Conservation (phyloP, 2,797 vertebrate species). For the Natrix natrix region DNA sequence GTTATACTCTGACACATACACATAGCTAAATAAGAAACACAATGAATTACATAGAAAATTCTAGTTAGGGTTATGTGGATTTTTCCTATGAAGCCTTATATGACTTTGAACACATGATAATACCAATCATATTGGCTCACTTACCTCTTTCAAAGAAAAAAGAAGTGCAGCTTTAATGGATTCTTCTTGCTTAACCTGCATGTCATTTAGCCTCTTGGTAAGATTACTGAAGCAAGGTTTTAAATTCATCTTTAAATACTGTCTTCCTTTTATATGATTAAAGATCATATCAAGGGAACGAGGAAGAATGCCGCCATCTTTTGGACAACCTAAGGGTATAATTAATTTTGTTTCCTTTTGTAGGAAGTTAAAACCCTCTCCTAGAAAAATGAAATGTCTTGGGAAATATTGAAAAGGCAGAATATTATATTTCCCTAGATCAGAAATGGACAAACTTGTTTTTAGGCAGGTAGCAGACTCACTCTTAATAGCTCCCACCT, state of each 20-base stretch:
- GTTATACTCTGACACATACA: background rate
- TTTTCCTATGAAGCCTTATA: background rate
- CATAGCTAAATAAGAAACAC: background rate
- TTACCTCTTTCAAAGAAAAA: constrained; percentile 82
- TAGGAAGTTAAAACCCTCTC: too few species aligned
- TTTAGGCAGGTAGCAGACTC: too few species aligned
- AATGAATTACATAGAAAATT: background rate
- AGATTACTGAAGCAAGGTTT: constrained; percentile 81
- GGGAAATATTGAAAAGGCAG: too few species aligned
- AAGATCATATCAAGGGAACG: constrained; percentile 82
- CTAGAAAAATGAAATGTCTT: too few species aligned
- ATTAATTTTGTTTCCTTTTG: background rate
- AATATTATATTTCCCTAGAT: too few species aligned
- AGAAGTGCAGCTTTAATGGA: constrained; percentile 75
- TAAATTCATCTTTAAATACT: constrained; percentile 81
- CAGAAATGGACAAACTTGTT: too few species aligned
- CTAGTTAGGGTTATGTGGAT: background rate
- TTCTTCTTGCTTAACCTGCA: constrained; percentile 81
- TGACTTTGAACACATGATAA: background rate
- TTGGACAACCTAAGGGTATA: constrained; percentile 73
- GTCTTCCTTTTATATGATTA: constrained; percentile 69
- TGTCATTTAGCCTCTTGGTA: constrained; percentile 75
- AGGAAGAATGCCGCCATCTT: constrained; percentile 84
- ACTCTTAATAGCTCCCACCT: too few species aligned
- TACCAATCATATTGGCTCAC: background rate